These are phyloP conservation scores for Pedionomus torquatus DNA, from an alignment of 2,113 vertebrate genomes.

Conservation along the genomic window DNA sequence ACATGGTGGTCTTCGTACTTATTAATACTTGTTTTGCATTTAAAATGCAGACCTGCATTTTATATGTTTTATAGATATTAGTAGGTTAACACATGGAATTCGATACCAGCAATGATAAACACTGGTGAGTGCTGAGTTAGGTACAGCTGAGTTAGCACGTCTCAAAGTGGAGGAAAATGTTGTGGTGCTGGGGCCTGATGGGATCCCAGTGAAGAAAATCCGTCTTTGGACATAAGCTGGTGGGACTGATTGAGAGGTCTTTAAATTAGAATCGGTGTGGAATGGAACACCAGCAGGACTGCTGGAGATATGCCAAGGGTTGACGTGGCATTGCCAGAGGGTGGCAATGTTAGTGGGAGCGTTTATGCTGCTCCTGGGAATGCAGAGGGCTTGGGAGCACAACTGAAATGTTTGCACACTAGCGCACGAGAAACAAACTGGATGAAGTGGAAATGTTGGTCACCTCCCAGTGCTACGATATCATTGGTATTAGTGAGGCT, in stretches of 20 bases:
- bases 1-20: not conserved
- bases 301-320: not conserved
- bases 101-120: not conserved
- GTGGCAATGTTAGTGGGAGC: not conserved
- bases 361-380: not conserved
- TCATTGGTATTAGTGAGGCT: not conserved
- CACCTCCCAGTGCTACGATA: not conserved
- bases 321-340: not conserved
- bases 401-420: not conserved
- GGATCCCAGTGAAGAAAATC: fast-evolving
- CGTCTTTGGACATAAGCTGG: fast-evolving
- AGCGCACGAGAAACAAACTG: not conserved
- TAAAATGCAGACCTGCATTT: not conserved
- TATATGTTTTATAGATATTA: not conserved
- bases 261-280: not conserved
- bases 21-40: not conserved
- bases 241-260: not conserved
- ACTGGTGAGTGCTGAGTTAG: not conserved
- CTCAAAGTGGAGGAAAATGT: not conserved
- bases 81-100: not conserved
- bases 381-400: not conserved
- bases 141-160: not conserved
- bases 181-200: fast-evolving
- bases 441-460: not conserved
- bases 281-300: not conserved